Evolutionary conservation across 2,888 invertebrate genomes (phyloP), one percentile per base, ranked within the genome.

Genomic region (Dicycla oo): DNA sequence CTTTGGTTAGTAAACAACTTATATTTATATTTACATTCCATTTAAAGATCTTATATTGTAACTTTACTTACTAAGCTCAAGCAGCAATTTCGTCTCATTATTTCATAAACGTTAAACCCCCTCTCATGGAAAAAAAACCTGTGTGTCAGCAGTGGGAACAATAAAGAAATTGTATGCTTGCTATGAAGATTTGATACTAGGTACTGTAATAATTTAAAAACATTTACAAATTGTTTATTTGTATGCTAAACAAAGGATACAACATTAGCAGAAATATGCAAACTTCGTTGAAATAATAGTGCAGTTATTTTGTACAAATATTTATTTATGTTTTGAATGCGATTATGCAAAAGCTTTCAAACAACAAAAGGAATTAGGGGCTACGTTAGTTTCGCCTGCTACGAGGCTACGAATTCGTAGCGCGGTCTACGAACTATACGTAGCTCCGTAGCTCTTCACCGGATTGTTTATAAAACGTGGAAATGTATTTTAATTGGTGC

Each of bases 331-430:
- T 84, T 86, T 84, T 79, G 75, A 87, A 88, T 84, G 85, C 84
- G 78, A 88, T 87, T 88, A 88, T 85, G 88, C 84, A 86, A 87
- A 87, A 78, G 78, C 80, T 78, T 76, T 73, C 80, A 73, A 81
- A 71, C 77, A 83, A 88, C 87, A 86, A 88, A 85, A 86, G 85
- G 85, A 88, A 85, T 86, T 85, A 85, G 78, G 72, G 38, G 68
- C 77, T 82, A 76, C 83, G 82, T 70, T 78, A 70, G 73, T 81
- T 83, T 74, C 69, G 77, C 68, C 23, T 58, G 82, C 78, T 73
- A 78, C 82, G 71, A 69, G 77, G 78, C 78, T 73, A 75, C 77
- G 70, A 69, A 75, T 80, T 84, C 82, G 85, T 84, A 85, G 85
- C 81, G 67, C 70, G 76, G 56, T 78, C 80, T 86, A 81, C 78